A percentile compares a stretch with the other conserved stretches of the same genome.
Evolutionary conservation across 92 coral and sea anemone species (phyloP).

Genomic region (Diadumene lineata): DNA sequence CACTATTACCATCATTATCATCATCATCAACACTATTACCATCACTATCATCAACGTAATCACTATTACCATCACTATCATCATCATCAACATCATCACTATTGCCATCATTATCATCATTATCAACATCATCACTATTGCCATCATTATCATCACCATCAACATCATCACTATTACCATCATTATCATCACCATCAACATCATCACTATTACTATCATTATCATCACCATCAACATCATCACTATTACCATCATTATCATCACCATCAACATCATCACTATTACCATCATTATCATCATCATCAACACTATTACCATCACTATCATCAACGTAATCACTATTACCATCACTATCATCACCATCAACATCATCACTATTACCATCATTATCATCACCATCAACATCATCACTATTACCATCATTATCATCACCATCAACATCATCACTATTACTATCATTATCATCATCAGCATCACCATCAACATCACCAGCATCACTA

Average conservation of each 20-base stretch:
- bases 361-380: neutral
- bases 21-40: neutral
- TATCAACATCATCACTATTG: neutral
- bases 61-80: neutral
- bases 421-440: neutral
- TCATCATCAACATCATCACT: neutral
- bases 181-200: neutral
- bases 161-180: neutral
- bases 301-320: neutral
- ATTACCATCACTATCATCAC: neutral
- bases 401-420: neutral
- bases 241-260: neutral
- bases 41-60: neutral
- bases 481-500: neutral
- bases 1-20: no score
- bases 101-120: neutral
- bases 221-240: neutral
- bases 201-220: neutral
- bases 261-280: neutral
- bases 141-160: neutral
- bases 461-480: neutral
- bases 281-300: neutral
- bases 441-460: neutral
- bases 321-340: no score
- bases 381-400: neutral